Evolutionary conservation across 2,113 vertebrate species (phyloP).

Genomic region (Campylorhamphus procurvoides): DNA sequence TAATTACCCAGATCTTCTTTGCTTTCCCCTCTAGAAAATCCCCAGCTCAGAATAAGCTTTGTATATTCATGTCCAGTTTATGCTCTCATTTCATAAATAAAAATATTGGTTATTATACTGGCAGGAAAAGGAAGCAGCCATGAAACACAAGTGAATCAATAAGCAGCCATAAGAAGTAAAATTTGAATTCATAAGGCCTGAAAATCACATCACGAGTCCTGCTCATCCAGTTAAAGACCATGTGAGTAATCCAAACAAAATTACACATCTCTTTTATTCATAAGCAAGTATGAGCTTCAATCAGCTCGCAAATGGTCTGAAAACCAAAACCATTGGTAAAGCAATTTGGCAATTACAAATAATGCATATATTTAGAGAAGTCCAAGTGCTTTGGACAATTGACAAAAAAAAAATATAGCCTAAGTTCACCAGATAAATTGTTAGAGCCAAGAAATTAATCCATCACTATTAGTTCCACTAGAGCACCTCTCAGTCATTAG

Average conservation of each 20-base stretch:
- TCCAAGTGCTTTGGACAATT: neutral
- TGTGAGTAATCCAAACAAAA: neutral
- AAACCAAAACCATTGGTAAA: neutral
- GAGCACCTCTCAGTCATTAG: conserved; percentile 62
- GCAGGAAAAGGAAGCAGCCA: neutral
- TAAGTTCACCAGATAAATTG: conserved; percentile 28
- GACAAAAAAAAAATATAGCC: neutral
- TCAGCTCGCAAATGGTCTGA: neutral
- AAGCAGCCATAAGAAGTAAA: neutral
- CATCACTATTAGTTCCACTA: conserved; percentile 70
- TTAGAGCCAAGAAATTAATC: conserved; percentile 46
- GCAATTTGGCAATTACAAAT: conserved; percentile 4
- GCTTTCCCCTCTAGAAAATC: neutral
- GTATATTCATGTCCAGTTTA: neutral
- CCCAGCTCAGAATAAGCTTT: neutral
- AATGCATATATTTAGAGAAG: neutral
- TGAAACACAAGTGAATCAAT: neutral
- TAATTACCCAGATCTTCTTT: neutral
- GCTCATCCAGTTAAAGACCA: neutral
- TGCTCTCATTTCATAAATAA: neutral
- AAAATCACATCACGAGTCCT: neutral
- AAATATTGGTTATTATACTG: neutral
- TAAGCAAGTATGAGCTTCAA: neutral
- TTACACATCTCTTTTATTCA: neutral
- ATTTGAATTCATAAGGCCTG: neutral